phyloP scores from a whole-genome alignment of 2,113 vertebrate species.

The Electrona antarctica region DNA sequence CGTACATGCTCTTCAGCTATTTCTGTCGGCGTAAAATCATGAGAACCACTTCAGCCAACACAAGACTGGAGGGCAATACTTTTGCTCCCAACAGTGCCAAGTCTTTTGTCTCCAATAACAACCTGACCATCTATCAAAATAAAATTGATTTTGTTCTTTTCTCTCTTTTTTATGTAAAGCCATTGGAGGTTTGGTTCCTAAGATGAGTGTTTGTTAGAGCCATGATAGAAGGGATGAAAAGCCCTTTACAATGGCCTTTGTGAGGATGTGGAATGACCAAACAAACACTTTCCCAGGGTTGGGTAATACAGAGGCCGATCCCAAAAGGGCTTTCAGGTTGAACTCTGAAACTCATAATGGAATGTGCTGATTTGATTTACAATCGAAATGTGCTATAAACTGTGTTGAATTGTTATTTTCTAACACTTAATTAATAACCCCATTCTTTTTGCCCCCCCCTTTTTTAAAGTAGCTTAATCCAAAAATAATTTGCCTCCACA shows the following conservation, averaged over 20 bases:
- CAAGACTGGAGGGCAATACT: constrained; percentile 42
- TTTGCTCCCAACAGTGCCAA: constrained; percentile 9
- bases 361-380: constrained; percentile 55
- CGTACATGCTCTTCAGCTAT: constrained; percentile 49
- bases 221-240: constrained; percentile 40
- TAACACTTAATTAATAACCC: constrained; percentile 54
- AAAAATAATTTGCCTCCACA: constrained; percentile 30
- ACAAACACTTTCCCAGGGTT: constrained; percentile 72
- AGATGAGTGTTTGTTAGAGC: constrained; percentile 40
- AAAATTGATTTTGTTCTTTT: constrained; percentile 29
- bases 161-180: constrained; percentile 36
- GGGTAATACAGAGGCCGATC: constrained; percentile 35
- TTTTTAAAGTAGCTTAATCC: constrained; percentile 11
- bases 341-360: constrained; percentile 51
- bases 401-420: constrained; percentile 61
- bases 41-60: constrained; percentile 61
- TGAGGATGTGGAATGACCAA: constrained; percentile 62
- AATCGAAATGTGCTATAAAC: constrained; percentile 18
- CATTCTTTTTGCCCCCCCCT: not conserved
- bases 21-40: constrained; percentile 66
- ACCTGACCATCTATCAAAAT: constrained; percentile 26
- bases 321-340: constrained; percentile 34
- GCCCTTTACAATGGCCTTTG: constrained; percentile 55
- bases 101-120: constrained; percentile 25
- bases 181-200: constrained; percentile 30